Conservation (phyloP, 64 coral and sea anemone species). For the Pocillopora verrucosa region DNA sequence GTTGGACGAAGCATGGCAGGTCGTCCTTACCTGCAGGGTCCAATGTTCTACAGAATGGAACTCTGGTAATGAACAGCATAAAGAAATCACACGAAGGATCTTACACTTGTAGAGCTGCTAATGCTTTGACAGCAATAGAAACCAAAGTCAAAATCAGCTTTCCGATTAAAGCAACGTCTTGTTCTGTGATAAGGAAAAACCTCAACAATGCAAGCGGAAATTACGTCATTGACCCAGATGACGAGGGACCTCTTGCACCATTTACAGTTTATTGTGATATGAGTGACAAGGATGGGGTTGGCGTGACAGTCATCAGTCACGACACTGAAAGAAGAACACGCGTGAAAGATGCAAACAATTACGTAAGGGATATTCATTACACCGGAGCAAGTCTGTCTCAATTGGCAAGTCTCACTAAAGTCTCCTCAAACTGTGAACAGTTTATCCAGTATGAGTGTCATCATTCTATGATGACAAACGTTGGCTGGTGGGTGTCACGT, state of each 20-base stretch:
- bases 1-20: slow-evolving; percentile 43
- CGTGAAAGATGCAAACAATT: background rate
- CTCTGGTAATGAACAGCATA: background rate
- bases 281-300: slow-evolving; percentile 22
- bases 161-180: background rate
- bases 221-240: slow-evolving; percentile 28
- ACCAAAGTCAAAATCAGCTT: background rate
- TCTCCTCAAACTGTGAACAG: slow-evolving; percentile 10
- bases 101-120: background rate
- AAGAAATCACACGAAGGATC: background rate
- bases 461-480: background rate
- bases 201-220: background rate
- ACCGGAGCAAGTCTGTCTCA: slow-evolving; percentile 14
- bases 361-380: slow-evolving; percentile 18
- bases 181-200: background rate
- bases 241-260: background rate
- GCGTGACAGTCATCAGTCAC: slow-evolving; percentile 34
- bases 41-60: background rate
- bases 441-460: background rate
- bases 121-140: slow-evolving; percentile 9
- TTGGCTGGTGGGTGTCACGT: background rate
- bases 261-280: slow-evolving; percentile 9
- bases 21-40: background rate
- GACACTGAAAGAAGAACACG: background rate
- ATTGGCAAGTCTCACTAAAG: background rate